Evolutionary conservation across 2,113 vertebrate genomes (phyloP), one percentile per base, ranked within the genome.

Genomic region (Passer domesticus): DNA sequence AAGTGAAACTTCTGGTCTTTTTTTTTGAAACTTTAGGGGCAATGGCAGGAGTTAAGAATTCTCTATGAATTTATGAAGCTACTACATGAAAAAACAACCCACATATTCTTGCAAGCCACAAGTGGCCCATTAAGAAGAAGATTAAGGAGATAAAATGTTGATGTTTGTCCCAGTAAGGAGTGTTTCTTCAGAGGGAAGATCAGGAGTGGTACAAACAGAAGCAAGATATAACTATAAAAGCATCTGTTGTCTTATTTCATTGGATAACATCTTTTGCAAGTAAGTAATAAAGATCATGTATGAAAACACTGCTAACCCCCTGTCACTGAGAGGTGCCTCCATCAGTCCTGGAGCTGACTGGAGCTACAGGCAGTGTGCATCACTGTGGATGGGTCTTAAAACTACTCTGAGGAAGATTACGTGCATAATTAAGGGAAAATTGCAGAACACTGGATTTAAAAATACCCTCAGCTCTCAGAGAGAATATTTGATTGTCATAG

Each of bases 291-390:
- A 77, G 15, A 67, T n/a, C 66, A 67, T 10, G 18, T 52, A 43
- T 63, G 59, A 93, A 79, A 92, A 31, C 43, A 47, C 24, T 43
- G n/a, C 37, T 67, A 73, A 85, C 6, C 23, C 79, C 60, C 79
- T 72, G 2, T 25, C 60, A 10, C 23, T 56, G 10, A 85, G 35
- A 16, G 35, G 15, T 35, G 22, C 39, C 39, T 14, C 50, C 37
- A 9, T 3, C 64, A 6, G 20, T 37, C 60, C 49, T 41, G 23
- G 15, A 30, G 30, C 56, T 52, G 47, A 8, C 49, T 56, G 1
- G 0, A 33, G 7, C 28, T 47, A 20, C 15, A 2, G 2, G 28
- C 7, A 21, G 41, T 14, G 41, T 53, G 70, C 31, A 1, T 6
- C 49, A 35, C 28, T 33, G 30, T 28, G 37, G 37, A 9, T 62